Conservation (phyloP, 2,888 invertebrate species). For the Melanargia galathea region DNA sequence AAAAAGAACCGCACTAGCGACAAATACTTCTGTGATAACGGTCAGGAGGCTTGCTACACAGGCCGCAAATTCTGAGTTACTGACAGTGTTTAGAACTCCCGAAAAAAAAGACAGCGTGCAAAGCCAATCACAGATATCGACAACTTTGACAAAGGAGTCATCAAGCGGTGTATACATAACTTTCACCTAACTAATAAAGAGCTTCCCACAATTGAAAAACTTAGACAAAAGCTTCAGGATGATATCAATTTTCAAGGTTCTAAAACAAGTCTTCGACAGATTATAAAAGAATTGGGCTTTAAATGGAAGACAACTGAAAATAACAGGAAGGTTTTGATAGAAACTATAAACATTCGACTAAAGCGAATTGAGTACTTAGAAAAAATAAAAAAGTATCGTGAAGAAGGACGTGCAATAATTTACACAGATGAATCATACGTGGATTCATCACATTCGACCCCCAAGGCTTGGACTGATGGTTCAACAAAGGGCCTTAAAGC, state of each 20-base stretch:
- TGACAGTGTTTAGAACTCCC: conserved; percentile 44
- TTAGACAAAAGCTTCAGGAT: conserved; percentile 37
- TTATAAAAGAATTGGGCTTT: conserved; percentile 38
- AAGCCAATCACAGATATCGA: conserved; percentile 46
- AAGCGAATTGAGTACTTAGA: conserved; percentile 13
- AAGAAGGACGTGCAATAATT: conserved; percentile 8
- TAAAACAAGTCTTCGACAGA: conserved; percentile 27
- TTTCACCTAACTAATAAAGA: conserved; percentile 47
- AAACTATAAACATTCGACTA: conserved; percentile 36
- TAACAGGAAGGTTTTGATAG: conserved; percentile 41
- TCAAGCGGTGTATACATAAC: conserved; percentile 49
- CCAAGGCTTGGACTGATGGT: conserved; percentile 35
- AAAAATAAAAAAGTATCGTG: conserved; percentile 12
- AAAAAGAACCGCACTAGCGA: conserved; percentile 37
- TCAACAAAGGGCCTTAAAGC: conserved; percentile 24
- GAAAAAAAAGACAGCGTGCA: conserved; percentile 42
- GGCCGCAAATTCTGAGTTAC: conserved; percentile 35
- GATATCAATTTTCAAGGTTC: conserved; percentile 30
- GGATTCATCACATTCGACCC: too few relatives aligned
- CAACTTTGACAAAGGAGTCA: conserved; percentile 46
- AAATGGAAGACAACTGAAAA: conserved; percentile 41
- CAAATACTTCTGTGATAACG: conserved; percentile 34
- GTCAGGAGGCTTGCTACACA: conserved; percentile 31
- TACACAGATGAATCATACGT: neutral
- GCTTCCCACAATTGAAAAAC: conserved; percentile 43